Base-by-base conservation (phyloP, 2,888 invertebrate species). In the Drosophila affinis region DNA sequence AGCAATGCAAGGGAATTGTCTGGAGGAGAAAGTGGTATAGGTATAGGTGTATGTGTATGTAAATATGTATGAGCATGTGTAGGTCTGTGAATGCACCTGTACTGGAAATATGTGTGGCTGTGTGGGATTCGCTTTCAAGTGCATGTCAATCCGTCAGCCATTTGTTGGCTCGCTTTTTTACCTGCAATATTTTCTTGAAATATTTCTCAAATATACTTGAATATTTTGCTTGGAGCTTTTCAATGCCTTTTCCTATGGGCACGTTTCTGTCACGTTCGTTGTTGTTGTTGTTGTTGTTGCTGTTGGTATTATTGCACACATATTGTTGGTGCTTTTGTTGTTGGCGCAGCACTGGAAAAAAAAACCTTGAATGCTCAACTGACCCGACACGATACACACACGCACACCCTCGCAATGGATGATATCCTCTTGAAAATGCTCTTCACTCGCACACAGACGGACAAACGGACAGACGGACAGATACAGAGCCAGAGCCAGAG, bases 321-420 rank as follows among this genome's bases (percentile, higher is more conserved):
- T 67, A 83, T 53, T 47, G 48, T 48, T 57, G 51, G 34, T 65
- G 27, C 48, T 55, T 56, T 39, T 59, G 46, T 62, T 62, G 62
- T 34, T 62, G 45, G 63, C 63, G 72, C 62, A 63, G 76, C 72
- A 63, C 57, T 46, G 45, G 51, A 53, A 24, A 24, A 77, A 77
- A 62, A 83, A 89, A 89, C 83, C 83, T 83, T 83, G 83, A 89
- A 88, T 86, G 88, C 88, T 84, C 86, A 89, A 87, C 83, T 89
- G 83, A 83, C 89, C 89, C 89, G 83, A 67, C 86, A 89, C 87
- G 79, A 84, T 81, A 84, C 76, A 81, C 85, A 84, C 81, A 70
- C 27, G 29, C 60, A 60, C 45, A 32, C 39, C 39, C 39, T 39
- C 39, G 39, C 39, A n/a, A 39, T 39, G 39, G 39, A 39, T 39